These are phyloP conservation scores for Podarcis lilfordi DNA, from an alignment of 2,797 vertebrate genomes.

Conservation along the genomic window DNA sequence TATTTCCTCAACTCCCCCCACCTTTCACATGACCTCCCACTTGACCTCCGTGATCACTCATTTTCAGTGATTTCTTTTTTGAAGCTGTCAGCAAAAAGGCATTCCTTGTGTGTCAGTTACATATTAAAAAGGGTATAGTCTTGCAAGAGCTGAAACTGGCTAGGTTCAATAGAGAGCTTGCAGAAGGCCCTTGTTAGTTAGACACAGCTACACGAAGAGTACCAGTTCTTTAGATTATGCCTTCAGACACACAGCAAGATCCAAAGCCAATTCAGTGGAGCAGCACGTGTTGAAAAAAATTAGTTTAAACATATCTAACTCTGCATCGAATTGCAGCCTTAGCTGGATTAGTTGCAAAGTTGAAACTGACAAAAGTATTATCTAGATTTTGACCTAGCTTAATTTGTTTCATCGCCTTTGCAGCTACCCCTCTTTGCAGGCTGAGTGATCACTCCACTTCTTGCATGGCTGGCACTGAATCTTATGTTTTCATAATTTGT, in stretches of 20 bases:
- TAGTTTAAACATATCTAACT: not conserved
- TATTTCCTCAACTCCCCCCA: not conserved
- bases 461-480: too few species aligned
- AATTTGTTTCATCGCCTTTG: not conserved
- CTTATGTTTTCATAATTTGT: too few species aligned
- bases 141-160: not conserved
- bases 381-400: not conserved
- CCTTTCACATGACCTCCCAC: slow-evolving; percentile 7
- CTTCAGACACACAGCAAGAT: not conserved
- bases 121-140: not conserved
- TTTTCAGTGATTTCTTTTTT: not conserved
- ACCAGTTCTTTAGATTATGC: not conserved
- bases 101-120: not conserved
- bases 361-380: not conserved
- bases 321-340: too few species aligned
- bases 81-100: not conserved
- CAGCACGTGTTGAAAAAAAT: not conserved
- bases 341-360: not conserved
- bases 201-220: too few species aligned
- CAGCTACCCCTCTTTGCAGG: not conserved
- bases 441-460: too few species aligned
- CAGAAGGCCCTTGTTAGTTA: not conserved
- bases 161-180: not conserved
- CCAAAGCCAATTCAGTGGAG: not conserved
- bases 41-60: slow-evolving; percentile 17